Evolutionary conservation across 2,888 invertebrate genomes (phyloP).

Genomic region (Chalcis sispes): DNA sequence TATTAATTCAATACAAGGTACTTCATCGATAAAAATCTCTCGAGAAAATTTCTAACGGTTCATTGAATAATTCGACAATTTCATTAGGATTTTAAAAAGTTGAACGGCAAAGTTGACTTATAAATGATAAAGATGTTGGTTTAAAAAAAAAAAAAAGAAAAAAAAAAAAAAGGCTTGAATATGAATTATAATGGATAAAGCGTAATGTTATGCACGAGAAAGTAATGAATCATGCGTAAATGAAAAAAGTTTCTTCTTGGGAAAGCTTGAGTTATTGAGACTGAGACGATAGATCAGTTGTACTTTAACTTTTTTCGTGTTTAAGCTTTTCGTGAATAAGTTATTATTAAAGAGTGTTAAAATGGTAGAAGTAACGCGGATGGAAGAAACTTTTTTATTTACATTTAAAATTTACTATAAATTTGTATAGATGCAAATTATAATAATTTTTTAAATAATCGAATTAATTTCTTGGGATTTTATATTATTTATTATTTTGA

Average conservation of each 20-base stretch:
- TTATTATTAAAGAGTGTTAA: constrained; percentile 3
- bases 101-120: constrained; percentile 2
- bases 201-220: constrained; percentile 26
- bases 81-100: no score
- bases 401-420: no score
- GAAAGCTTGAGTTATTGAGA: constrained; percentile 30
- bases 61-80: no score
- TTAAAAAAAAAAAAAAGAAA: background rate
- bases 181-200: constrained; percentile 33
- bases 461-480: no score
- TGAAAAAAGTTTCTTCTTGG: constrained; percentile 44
- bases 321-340: background rate
- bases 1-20: no score
- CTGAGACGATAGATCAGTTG: constrained; percentile 26
- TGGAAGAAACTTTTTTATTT: no score
- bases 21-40: no score
- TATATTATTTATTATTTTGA: no score
- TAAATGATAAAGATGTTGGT: constrained; percentile 10
- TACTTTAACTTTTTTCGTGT: constrained; percentile 21
- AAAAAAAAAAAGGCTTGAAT: constrained; percentile 14
- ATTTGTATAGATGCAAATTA: no score
- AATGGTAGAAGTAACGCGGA: no score
- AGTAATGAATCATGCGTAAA: constrained; percentile 51
- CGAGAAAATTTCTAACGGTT: no score
- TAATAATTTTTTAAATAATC: no score